Conservation (phyloP, 2,797 vertebrate genomes). For the Podargus strigoides region DNA sequence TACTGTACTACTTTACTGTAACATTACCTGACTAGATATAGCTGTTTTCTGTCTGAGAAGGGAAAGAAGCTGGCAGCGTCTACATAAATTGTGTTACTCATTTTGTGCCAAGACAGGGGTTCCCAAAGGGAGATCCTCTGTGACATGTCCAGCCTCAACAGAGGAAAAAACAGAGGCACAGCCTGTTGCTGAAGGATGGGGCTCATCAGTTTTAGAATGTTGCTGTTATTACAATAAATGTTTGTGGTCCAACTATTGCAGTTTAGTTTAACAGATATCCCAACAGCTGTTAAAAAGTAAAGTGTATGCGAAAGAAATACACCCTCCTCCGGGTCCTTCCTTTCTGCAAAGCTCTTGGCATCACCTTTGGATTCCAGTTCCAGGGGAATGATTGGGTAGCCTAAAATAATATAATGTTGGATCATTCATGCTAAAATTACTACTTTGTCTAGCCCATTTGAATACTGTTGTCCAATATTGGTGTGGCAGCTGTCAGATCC, state of each 20-base stretch:
- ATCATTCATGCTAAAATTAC: background rate
- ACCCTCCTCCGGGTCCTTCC: background rate
- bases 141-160: conserved; percentile 58
- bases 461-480: background rate
- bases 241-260: background rate
- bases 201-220: conserved; percentile 58
- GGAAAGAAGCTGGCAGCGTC: conserved; percentile 41
- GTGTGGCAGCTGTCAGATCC: background rate
- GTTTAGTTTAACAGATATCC: background rate
- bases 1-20: conserved; percentile 53
- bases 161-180: conserved; percentile 62
- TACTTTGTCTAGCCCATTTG: background rate
- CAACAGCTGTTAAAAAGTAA: background rate
- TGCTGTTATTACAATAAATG: conserved; percentile 59
- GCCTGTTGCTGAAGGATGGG: conserved; percentile 49
- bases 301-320: background rate
- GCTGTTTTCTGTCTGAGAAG: conserved; percentile 51
- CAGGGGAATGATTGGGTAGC: background rate
- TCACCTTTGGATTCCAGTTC: background rate
- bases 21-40: conserved; percentile 65
- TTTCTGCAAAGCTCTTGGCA: background rate
- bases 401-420: background rate
- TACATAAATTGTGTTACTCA: conserved; percentile 55
- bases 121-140: conserved; percentile 70
- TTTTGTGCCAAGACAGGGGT: conserved; percentile 71